A percentile compares a stretch with the other conserved stretches of the same genome.
phyloP scores from a whole-genome alignment of 2,888 invertebrate genomes.

The Scelioninae gen. 1 region DNA sequence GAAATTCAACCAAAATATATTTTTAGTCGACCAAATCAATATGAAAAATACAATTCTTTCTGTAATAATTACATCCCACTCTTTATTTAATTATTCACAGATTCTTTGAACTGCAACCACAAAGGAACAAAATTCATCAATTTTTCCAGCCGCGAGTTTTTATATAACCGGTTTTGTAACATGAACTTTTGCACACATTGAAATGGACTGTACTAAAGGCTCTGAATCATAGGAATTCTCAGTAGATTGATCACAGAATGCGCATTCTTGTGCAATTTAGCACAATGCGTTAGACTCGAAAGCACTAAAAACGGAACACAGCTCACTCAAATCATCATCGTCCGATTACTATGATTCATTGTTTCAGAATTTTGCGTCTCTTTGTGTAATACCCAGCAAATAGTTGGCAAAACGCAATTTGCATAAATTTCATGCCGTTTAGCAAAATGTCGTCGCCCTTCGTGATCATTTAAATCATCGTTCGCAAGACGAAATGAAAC shows the following conservation, averaged over 20 bases:
- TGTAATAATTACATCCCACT: too few species aligned
- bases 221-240: conserved; percentile 49
- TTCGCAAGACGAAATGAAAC: conserved; percentile 18
- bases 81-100: too few species aligned
- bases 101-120: too few species aligned
- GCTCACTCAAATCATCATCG: conserved; percentile 27
- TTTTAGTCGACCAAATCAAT: too few species aligned
- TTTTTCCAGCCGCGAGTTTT: neutral
- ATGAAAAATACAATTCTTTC: too few species aligned
- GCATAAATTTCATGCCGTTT: conserved; percentile 8
- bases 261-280: conserved; percentile 39
- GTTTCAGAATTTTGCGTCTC: conserved; percentile 28
- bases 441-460: conserved; percentile 4
- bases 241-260: conserved; percentile 36
- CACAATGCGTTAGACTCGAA: conserved; percentile 31
- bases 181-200: conserved; percentile 22
- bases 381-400: conserved; percentile 19
- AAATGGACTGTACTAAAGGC: conserved; percentile 26
- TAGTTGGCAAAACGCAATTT: conserved; percentile 1
- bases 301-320: conserved; percentile 25
- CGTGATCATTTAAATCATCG: conserved; percentile 19
- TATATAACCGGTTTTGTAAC: conserved; percentile 22
- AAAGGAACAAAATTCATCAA: neutral
- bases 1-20: too few species aligned
- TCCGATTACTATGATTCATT: conserved; percentile 17